Evolutionary conservation across 2,797 vertebrate species (phyloP).

Genomic region (Chelon auratus): DNA sequence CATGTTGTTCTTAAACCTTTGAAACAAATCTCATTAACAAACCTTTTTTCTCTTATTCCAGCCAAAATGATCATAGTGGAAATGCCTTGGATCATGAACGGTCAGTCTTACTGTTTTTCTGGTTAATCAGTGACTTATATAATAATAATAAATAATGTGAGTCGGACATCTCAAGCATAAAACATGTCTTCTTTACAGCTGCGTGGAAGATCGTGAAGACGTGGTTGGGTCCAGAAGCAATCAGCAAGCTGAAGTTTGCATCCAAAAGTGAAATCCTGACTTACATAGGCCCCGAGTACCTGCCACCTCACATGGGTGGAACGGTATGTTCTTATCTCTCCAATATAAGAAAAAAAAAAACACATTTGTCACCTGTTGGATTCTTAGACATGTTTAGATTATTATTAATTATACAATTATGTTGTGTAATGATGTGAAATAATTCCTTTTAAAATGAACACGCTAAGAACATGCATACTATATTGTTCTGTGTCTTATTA

Average conservation of each 20-base stretch:
- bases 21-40: neutral
- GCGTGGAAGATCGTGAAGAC: conserved; percentile 97
- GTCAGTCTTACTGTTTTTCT: conserved; percentile 80
- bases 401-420: neutral
- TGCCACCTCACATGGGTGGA: conserved; percentile 95
- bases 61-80: conserved; percentile 99
- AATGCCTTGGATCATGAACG: conserved; percentile 99
- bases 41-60: conserved; percentile 74
- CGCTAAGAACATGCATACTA: neutral
- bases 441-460: neutral
- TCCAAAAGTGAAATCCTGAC: conserved; percentile 90
- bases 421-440: neutral
- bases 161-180: conserved; percentile 1
- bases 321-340: conserved; percentile 84
- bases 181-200: conserved; percentile 79
- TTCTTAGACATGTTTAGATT: neutral
- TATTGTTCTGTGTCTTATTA: neutral
- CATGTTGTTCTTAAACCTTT: neutral
- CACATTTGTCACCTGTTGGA: neutral
- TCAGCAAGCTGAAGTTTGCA: conserved; percentile 93
- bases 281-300: conserved; percentile 89
- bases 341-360: neutral
- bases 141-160: neutral
- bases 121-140: neutral
- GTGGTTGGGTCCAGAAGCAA: conserved; percentile 96